These are phyloP conservation scores for Liolophura sinensis DNA, from an alignment of 1,140 invertebrate genomes.

Conservation along the genomic window DNA sequence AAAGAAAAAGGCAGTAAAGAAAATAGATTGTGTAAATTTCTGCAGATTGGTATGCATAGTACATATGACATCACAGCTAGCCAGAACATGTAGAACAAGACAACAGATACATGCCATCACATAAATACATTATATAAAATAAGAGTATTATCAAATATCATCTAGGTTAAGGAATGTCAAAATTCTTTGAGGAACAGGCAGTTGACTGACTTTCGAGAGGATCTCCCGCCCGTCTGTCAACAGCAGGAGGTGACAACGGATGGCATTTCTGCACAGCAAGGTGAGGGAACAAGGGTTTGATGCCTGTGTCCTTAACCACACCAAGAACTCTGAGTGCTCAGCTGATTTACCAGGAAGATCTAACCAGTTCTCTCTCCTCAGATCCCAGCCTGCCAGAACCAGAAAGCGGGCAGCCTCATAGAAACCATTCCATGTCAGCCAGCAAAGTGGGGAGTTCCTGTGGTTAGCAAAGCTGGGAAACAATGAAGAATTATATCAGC, in stretches of 20 bases:
- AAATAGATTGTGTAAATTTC: too few species aligned
- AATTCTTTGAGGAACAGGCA: conserved; percentile 16
- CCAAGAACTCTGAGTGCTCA: conserved; percentile 19
- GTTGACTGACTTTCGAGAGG: conserved; percentile 9
- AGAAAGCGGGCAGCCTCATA: conserved; percentile 25
- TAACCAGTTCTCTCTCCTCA: conserved; percentile 26
- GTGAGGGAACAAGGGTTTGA: conserved; percentile 14
- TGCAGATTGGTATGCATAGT: too few species aligned
- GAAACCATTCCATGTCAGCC: conserved; percentile 25
- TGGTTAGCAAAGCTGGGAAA: too few species aligned
- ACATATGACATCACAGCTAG: too few species aligned
- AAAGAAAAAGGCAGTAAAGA: too few species aligned
- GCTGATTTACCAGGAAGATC: conserved; percentile 26
- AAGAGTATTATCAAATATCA: too few species aligned
- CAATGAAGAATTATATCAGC: too few species aligned
- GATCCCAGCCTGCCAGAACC: conserved; percentile 28
- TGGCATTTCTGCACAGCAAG: conserved; percentile 15
- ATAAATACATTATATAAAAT: too few species aligned
- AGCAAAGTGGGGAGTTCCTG: conserved; percentile 31
- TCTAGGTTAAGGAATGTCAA: too few species aligned
- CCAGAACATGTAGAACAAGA: too few species aligned
- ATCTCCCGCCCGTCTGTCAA: conserved; percentile 20
- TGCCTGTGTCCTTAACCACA: conserved; percentile 13
- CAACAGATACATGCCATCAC: too few species aligned
- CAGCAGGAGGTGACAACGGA: conserved; percentile 13